A percentile compares a stretch with the other conserved stretches of the same genome.
Evolutionary conservation across 2,113 vertebrate genomes (phyloP).

Genomic region (Callipepla squamata): DNA sequence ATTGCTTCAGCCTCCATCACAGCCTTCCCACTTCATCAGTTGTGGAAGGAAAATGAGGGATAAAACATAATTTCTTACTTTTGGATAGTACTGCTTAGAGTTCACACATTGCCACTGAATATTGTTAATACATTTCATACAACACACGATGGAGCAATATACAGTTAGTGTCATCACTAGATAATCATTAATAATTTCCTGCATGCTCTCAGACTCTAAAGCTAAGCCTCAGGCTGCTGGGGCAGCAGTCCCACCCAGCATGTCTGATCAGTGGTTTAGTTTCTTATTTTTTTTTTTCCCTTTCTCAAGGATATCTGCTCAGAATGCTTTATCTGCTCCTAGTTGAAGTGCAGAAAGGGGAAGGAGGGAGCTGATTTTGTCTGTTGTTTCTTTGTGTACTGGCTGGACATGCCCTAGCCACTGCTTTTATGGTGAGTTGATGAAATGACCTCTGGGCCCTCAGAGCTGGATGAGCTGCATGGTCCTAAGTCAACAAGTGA

Average conservation of each 20-base stretch:
- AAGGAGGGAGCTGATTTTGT: background rate
- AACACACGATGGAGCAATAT: background rate
- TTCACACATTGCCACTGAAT: background rate
- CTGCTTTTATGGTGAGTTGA: background rate
- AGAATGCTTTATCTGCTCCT: background rate
- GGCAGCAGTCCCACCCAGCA: background rate
- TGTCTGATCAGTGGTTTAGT: rapidly evolving
- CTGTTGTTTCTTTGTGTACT: background rate
- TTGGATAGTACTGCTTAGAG: background rate
- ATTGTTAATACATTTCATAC: background rate
- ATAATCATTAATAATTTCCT: constrained; percentile 2
- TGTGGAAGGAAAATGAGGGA: background rate
- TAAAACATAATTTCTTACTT: background rate
- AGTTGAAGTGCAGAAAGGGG: background rate
- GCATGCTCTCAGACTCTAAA: background rate
- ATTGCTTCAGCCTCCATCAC: background rate
- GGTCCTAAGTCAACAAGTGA: background rate
- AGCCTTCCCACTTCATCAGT: background rate
- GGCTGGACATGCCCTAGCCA: background rate
- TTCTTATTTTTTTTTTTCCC: background rate
- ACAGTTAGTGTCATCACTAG: constrained; percentile 6
- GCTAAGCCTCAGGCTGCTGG: background rate
- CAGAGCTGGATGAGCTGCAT: background rate
- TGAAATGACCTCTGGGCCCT: background rate
- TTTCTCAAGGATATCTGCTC: background rate